Evolutionary conservation across 1,140 invertebrate species (phyloP), one percentile per base, ranked within the genome.

Genomic region (Mactra quadrangularis): DNA sequence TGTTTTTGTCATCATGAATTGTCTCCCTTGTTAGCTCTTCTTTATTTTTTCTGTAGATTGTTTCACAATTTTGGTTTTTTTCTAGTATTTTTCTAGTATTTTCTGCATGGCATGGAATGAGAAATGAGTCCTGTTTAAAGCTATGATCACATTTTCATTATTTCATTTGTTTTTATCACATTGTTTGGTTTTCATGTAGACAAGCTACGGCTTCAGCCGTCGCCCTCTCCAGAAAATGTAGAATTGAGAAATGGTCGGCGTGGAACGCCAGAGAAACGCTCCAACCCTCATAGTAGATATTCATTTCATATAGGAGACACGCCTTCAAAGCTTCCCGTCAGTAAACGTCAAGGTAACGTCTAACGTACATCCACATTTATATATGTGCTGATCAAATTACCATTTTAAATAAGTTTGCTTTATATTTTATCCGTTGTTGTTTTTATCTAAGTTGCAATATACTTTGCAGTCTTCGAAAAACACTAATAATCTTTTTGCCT

Each of bases 341-440:
- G 79, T 82, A 82, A 82, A 50, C 55, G 79, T 15, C 70, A 75
- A 82, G 79, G 79, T 82, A 82, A 82, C 27, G 47, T 29, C 1
- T 31, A n/a, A n/a, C 25, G 53, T 72, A 45, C 29, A 68, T 68
- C 11, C 19, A 52, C 64, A 29, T 68, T 68, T 55, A 19, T 55
- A 19, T 64, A 38, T 68, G 64, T 68, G 64, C 64, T 68, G 41
- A 3, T 19, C 6, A 15, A 0, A 29, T 33, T 27, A 47, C 3
- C 2, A 31, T 25, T 22, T n/a, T n/a, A n/a, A n/a, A 7, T 50
- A 38, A 52, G 22, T 68, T n/a, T 68, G 41, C 64, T 50, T 25
- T 50, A 27, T 13, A 47, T 68, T 68, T 41, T 50, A n/a, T 68
- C 35, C 11, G 64, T 68, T 9, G 64, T 68, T 38, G 64, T 68